Evolutionary conservation across 2,888 invertebrate species (phyloP).

Genomic region (Aplocera efformata): DNA sequence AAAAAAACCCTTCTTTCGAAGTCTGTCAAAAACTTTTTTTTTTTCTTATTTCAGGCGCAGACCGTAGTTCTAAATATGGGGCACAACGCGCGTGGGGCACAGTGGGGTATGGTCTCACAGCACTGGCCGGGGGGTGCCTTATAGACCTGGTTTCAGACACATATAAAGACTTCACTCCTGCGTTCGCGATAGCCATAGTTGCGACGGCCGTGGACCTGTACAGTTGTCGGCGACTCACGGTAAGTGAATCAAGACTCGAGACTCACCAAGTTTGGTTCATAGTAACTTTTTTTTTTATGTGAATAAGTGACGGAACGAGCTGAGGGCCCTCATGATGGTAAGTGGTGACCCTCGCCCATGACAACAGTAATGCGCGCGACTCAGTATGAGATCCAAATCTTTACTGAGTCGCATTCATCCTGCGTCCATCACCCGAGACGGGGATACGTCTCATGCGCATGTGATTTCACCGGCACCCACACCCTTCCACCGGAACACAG

Average conservation of each 20-base stretch:
- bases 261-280: too few relatives aligned
- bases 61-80: conserved; percentile 85
- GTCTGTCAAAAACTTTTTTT: too few relatives aligned
- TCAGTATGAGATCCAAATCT: too few relatives aligned
- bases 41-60: conserved; percentile 85
- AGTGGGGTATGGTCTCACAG: conserved; percentile 88
- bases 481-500: neutral
- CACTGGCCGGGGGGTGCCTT: conserved; percentile 84
- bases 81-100: conserved; percentile 92
- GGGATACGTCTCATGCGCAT: too few relatives aligned
- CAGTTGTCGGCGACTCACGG: conserved; percentile 83
- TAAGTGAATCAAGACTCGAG: conserved; percentile 40
- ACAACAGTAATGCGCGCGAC: too few relatives aligned
- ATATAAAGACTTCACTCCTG: conserved; percentile 85
- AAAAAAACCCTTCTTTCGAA: too few relatives aligned
- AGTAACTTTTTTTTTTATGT: neutral
- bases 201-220: conserved; percentile 84
- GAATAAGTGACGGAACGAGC: neutral
- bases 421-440: too few relatives aligned
- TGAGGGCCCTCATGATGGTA: neutral
- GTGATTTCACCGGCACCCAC: neutral
- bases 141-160: conserved; percentile 83
- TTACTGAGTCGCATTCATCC: too few relatives aligned
- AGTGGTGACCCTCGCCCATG: neutral
- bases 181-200: conserved; percentile 83